Evolutionary conservation across 2,888 invertebrate genomes (phyloP).

Genomic region (Phorcus lineatus): DNA sequence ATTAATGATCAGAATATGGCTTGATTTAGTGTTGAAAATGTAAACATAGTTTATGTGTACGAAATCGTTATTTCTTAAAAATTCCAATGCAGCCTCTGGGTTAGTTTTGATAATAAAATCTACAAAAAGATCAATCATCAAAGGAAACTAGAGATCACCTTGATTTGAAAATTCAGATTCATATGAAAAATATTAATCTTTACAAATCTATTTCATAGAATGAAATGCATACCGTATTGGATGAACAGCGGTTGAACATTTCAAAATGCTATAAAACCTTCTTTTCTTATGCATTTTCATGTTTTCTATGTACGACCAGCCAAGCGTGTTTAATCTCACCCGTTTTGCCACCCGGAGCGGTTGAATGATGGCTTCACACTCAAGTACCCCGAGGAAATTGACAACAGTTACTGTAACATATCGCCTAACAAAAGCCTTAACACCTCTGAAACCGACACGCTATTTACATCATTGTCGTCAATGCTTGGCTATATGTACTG

Average conservation of each 20-base stretch:
- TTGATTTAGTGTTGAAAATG: too few species aligned
- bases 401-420: slow-evolving; percentile 17
- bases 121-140: too few species aligned
- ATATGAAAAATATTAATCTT: not conserved
- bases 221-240: not conserved
- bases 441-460: not conserved
- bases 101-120: too few species aligned
- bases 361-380: slow-evolving; percentile 20
- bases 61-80: too few species aligned
- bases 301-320: not conserved
- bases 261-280: not conserved
- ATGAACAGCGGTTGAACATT: not conserved
- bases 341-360: slow-evolving; percentile 19
- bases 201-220: not conserved
- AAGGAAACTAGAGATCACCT: too few species aligned
- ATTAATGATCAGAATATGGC: too few species aligned
- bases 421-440: not conserved
- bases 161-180: too few species aligned
- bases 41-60: too few species aligned
- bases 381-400: slow-evolving; percentile 19
- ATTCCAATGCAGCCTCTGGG: too few species aligned
- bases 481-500: not conserved
- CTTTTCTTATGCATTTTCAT: not conserved
- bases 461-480: not conserved
- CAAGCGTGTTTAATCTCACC: not conserved